A percentile compares a stretch with the other conserved stretches of the same genome.
phyloP scores from a whole-genome alignment of 2,888 invertebrate genomes.

The Parapristionchus giblindavisi region DNA sequence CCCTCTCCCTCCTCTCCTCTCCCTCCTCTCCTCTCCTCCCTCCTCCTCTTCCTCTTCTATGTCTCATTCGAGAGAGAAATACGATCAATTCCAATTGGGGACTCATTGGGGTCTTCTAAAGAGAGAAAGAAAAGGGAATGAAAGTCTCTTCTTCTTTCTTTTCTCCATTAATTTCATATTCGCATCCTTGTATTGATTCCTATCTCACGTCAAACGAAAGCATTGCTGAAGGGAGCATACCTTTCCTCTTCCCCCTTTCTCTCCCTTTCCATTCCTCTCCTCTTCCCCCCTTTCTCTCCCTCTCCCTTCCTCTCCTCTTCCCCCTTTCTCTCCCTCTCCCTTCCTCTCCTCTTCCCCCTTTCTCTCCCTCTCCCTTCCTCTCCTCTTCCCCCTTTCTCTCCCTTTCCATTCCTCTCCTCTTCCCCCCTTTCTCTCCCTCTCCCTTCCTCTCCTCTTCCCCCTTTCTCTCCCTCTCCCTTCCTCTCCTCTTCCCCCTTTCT shows the following conservation, averaged over 20 bases:
- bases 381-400: constrained; percentile 27
- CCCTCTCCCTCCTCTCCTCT: constrained; percentile 26
- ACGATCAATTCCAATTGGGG: constrained; percentile 34
- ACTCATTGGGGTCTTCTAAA: constrained; percentile 32
- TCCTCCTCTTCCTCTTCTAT: constrained; percentile 37
- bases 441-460: constrained; percentile 16
- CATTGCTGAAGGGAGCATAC: neutral
- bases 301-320: constrained; percentile 9
- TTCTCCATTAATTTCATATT: constrained; percentile 37
- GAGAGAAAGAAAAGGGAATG: too few relatives aligned
- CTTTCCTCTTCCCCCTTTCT: constrained; percentile 32
- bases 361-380: constrained; percentile 19
- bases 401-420: constrained; percentile 33
- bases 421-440: constrained; percentile 40
- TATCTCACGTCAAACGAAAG: neutral
- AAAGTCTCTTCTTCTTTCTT: constrained; percentile 28
- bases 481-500: neutral
- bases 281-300: constrained; percentile 19
- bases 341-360: constrained; percentile 37
- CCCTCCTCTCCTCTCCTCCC: constrained; percentile 18
- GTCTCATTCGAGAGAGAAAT: constrained; percentile 19
- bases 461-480: neutral
- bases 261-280: constrained; percentile 13
- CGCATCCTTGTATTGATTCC: constrained; percentile 11
- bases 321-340: neutral